Evolutionary conservation across 2,797 vertebrate species (phyloP), one percentile per base, ranked within the genome.

Genomic region (Chelmon rostratus): DNA sequence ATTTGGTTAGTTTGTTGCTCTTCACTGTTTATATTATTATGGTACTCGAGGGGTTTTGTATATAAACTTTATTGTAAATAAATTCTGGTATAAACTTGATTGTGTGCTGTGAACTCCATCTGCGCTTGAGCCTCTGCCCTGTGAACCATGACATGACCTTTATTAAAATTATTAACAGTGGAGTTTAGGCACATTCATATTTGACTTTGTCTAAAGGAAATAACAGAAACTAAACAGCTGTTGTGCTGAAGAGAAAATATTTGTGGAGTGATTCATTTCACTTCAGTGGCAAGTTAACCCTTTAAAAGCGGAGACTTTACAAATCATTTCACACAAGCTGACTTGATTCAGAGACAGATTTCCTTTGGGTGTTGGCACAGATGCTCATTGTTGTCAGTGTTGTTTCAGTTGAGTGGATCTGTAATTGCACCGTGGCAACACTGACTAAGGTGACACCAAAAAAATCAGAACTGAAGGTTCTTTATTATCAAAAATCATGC

Each of bases 271-370:
- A 68, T 50, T 67, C 8, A 25, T 56, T 57, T 69, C 5, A 25
- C 16, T 44, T 63, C 37, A 25, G 10, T 65, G 35, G n/a, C 2
- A 74, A 15, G 15, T 76, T 62, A 76, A 81, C 73, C 21, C 40
- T 76, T 76, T 18, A 28, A 53, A 9, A 47, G 28, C 4, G 0
- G 9, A 44, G 8, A 35, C 13, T 37, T 63, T n/a, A 2, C 40
- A 57, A 47, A 61, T 47, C 1, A 56, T 31, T 54, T 35, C 3
- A 25, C 53, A 58, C 3, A 0, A 44, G 18, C n/a, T 33, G 28
- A 25, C 42, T 46, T 50, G 18, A 50, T 38, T 49, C 8, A 35
- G 19, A 71, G 33, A 42, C 3, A 1, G 6, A 23, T 13, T 37
- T 53, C 7, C 23, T 23, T 40, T 33, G 3, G 12, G 21, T 52